phyloP scores from a whole-genome alignment of 2,888 invertebrate genomes.

The Acanthacorydalis orientalis region DNA sequence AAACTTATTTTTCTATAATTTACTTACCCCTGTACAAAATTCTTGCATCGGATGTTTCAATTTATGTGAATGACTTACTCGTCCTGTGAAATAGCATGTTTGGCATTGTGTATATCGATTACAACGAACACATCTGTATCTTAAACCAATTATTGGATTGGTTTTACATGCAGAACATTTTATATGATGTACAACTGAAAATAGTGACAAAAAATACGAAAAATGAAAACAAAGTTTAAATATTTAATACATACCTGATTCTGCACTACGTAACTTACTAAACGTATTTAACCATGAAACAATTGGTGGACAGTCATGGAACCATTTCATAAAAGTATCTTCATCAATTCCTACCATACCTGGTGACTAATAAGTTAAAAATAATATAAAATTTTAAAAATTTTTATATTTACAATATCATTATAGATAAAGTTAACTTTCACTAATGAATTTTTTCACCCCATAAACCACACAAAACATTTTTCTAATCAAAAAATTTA shows the following conservation, averaged over 20 bases:
- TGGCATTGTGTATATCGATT: constrained; percentile 50
- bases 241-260: constrained; percentile 28
- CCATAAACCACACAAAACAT: no score
- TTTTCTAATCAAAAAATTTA: no score
- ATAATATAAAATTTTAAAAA: neutral
- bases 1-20: no score
- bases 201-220: constrained; percentile 6
- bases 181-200: constrained; percentile 34
- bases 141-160: constrained; percentile 37
- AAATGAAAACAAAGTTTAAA: neutral
- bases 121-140: constrained; percentile 48
- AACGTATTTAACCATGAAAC: constrained; percentile 48
- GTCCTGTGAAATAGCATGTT: constrained; percentile 45
- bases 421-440: no score
- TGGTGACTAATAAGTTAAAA: constrained; percentile 33
- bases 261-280: constrained; percentile 40
- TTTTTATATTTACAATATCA: neutral
- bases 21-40: constrained; percentile 33
- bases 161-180: constrained; percentile 43
- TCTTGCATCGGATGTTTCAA: constrained; percentile 47
- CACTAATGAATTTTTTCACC: no score
- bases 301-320: constrained; percentile 40
- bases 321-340: constrained; percentile 52
- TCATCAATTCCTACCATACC: constrained; percentile 51
- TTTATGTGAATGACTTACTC: constrained; percentile 42